phyloP scores from a whole-genome alignment of 2,888 invertebrate species.

The Agrochola litura region DNA sequence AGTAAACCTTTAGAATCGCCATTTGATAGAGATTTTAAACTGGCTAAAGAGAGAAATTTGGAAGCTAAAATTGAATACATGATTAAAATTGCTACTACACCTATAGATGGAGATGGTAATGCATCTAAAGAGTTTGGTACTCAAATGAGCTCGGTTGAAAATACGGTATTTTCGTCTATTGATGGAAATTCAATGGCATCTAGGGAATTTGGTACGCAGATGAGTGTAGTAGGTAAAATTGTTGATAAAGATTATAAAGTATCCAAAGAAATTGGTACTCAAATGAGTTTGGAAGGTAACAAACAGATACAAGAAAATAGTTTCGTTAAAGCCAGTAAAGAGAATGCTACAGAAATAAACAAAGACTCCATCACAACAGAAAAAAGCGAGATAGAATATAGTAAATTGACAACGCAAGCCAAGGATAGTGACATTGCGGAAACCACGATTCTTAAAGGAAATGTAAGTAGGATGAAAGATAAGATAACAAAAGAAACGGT shows the following conservation, averaged over 20 bases:
- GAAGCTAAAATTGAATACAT: neutral
- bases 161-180: neutral
- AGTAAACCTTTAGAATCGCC: constrained; percentile 22
- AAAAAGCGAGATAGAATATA: constrained; percentile 37
- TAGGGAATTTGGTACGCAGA: constrained; percentile 42
- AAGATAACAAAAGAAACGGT: constrained; percentile 59
- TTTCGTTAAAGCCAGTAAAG: constrained; percentile 4
- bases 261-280: constrained; percentile 41
- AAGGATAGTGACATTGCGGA: constrained; percentile 62
- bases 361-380: neutral
- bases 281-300: constrained; percentile 35
- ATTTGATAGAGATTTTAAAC: constrained; percentile 37
- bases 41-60: constrained; percentile 14
- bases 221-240: constrained; percentile 29
- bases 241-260: constrained; percentile 17
- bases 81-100: neutral
- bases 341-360: constrained; percentile 10
- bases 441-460: constrained; percentile 75
- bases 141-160: constrained; percentile 12
- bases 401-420: constrained; percentile 34
- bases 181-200: constrained; percentile 10
- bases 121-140: constrained; percentile 18
- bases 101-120: neutral
- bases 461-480: constrained; percentile 76
- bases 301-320: constrained; percentile 4